phyloP scores from a whole-genome alignment of 2,888 invertebrate genomes.

The Lymantria dispar region DNA sequence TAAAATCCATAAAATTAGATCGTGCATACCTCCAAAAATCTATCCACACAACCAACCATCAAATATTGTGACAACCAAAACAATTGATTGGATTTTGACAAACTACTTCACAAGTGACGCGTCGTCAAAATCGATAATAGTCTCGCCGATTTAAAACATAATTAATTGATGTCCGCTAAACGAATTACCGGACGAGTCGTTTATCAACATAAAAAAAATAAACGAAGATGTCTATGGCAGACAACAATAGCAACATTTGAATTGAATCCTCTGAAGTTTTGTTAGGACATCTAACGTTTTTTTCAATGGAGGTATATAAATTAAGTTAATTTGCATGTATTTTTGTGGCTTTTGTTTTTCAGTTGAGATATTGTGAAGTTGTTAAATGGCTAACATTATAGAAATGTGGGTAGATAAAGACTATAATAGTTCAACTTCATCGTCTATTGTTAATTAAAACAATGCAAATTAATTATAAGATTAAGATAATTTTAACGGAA shows the following conservation, averaged over 20 bases:
- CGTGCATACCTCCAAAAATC: neutral
- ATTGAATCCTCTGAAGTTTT: constrained; percentile 66
- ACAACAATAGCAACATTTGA: constrained; percentile 76
- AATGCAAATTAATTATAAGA: neutral
- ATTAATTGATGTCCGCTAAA: constrained; percentile 59
- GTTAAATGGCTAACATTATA: constrained; percentile 17
- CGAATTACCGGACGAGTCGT: constrained; percentile 49
- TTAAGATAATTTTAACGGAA: neutral
- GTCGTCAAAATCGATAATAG: constrained; percentile 64
- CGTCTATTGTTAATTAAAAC: neutral
- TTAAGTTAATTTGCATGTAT: constrained; percentile 39
- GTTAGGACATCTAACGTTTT: constrained; percentile 55
- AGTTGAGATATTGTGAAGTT: constrained; percentile 23
- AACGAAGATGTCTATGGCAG: constrained; percentile 58
- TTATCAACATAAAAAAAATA: constrained; percentile 60
- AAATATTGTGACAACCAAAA: constrained; percentile 51
- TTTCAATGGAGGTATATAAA: constrained; percentile 44
- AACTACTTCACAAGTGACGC: constrained; percentile 59
- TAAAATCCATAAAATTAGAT: too few species aligned
- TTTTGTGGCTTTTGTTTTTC: constrained; percentile 26
- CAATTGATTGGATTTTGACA: constrained; percentile 56
- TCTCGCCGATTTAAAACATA: constrained; percentile 60
- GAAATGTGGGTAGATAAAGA: constrained; percentile 11
- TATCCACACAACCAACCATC: constrained; percentile 4
- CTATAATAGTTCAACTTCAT: neutral